These are phyloP conservation scores for Cotesia chilonis DNA, from an alignment of 1,140 invertebrate genomes.

Conservation along the genomic window DNA sequence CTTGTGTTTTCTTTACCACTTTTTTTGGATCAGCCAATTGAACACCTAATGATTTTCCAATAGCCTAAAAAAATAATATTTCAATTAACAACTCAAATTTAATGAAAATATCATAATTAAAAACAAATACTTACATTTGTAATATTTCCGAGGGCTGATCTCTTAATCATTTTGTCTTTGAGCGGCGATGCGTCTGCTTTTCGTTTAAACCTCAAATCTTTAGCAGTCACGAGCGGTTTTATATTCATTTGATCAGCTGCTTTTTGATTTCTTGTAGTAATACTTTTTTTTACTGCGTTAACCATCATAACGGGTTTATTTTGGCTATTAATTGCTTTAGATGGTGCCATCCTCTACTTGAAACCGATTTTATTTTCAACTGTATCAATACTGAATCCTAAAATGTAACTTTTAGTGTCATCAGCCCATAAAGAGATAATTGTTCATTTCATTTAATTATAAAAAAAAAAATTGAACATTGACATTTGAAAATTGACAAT, in stretches of 20 bases:
- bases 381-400: no score
- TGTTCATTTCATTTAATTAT: no score
- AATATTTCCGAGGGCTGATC: conserved; percentile 79
- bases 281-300: conserved; percentile 50
- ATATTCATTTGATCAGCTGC: conserved; percentile 41
- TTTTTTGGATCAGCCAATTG: conserved; percentile 54
- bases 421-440: no score
- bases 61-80: conserved; percentile 49
- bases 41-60: conserved; percentile 52
- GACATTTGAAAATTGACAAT: no score
- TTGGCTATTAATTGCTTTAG: conserved; percentile 63
- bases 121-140: conserved; percentile 71
- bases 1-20: conserved; percentile 43
- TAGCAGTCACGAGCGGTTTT: conserved; percentile 45
- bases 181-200: conserved; percentile 67
- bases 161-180: conserved; percentile 67
- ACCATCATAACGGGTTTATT: conserved; percentile 59
- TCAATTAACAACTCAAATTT: neutral
- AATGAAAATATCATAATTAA: conserved; percentile 8
- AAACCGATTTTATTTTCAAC: no score
- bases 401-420: no score
- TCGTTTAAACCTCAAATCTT: conserved; percentile 61
- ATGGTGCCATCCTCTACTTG: conserved; percentile 67
- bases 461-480: no score
- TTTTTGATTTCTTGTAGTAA: conserved; percentile 62